These are phyloP conservation scores for Heliconius aoede DNA, from an alignment of 2,888 invertebrate species.

Conservation along the genomic window DNA sequence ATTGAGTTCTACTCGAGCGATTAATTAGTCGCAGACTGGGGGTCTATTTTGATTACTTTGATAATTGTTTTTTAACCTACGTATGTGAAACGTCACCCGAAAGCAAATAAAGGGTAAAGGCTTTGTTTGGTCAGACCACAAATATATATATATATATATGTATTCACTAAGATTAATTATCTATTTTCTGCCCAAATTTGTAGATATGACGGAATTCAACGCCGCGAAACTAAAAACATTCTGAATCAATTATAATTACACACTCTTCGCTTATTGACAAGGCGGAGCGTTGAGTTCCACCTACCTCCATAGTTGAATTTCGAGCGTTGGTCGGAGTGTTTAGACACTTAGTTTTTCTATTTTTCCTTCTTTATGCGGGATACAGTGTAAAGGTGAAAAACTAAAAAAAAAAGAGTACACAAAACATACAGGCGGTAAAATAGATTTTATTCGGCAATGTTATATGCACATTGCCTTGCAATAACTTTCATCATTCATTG, in stretches of 20 bases:
- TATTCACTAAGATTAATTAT: too few species aligned
- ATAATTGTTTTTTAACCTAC: conserved; percentile 69
- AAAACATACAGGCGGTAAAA: neutral
- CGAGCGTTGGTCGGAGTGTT: too few species aligned
- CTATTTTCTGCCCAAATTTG: neutral
- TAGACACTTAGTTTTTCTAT: neutral
- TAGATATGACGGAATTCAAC: neutral
- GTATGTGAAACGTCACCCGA: conserved; percentile 47
- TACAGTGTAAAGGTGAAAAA: too few species aligned
- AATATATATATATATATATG: neutral
- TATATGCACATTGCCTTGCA: conserved; percentile 14
- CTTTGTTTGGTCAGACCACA: neutral
- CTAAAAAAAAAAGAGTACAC: neutral
- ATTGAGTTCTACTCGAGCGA: conserved; percentile 74
- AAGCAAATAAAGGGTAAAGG: conserved; percentile 40
- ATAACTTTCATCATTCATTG: conserved; percentile 20
- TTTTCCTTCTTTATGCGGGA: too few species aligned
- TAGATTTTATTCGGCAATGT: conserved; percentile 11
- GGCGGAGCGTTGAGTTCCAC: neutral
- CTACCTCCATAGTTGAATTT: neutral
- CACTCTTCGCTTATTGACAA: neutral
- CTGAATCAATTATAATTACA: neutral
- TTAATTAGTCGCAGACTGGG: conserved; percentile 74
- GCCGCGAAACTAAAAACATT: neutral
- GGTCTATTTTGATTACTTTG: conserved; percentile 69